Percentiles rank a stretch among this genome's conserved stretches.
Conservation (phyloP, 2,797 vertebrate species). For the Gadopsis bispinosus region DNA sequence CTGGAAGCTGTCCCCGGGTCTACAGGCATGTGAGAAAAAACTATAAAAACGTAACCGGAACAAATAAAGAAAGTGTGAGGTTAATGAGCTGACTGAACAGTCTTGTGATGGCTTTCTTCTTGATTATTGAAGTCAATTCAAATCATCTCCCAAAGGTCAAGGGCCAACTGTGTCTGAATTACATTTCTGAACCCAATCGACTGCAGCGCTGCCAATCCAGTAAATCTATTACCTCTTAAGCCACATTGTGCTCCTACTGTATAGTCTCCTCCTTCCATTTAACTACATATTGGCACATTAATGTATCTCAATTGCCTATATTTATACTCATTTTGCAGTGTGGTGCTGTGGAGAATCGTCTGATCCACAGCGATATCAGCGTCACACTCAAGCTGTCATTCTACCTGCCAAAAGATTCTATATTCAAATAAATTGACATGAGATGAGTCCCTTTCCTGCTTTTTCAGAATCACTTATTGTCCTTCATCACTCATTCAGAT, state of each 20-base stretch:
- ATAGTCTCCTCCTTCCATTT: slow-evolving; percentile 33
- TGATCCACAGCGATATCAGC: slow-evolving; percentile 52
- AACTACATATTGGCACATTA: slow-evolving; percentile 39
- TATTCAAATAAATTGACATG: slow-evolving; percentile 38
- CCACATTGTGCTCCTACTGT: slow-evolving; percentile 11
- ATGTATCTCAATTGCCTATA: slow-evolving; percentile 31
- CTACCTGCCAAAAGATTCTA: slow-evolving; percentile 56
- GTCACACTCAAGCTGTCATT: slow-evolving; percentile 47
- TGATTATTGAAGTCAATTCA: slow-evolving; percentile 26
- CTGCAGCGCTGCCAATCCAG: slow-evolving; percentile 13
- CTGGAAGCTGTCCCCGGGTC: background rate
- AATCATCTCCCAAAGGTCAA: slow-evolving; percentile 39
- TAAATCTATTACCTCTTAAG: slow-evolving; percentile 27
- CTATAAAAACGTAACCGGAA: background rate
- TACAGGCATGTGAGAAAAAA: background rate
- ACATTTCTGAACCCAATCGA: slow-evolving; percentile 33
- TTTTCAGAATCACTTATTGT: slow-evolving; percentile 23
- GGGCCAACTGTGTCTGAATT: slow-evolving; percentile 5
- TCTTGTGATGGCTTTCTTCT: slow-evolving; percentile 11
- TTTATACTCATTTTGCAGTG: slow-evolving; percentile 50
- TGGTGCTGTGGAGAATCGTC: slow-evolving; percentile 25
- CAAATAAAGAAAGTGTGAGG: background rate
- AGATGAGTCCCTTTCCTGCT: slow-evolving; percentile 24
- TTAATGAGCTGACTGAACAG: background rate
- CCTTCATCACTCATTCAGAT: slow-evolving; percentile 38